These are phyloP conservation scores for Lethocerus indicus DNA, from an alignment of 1,140 invertebrate genomes.

Conservation along the genomic window DNA sequence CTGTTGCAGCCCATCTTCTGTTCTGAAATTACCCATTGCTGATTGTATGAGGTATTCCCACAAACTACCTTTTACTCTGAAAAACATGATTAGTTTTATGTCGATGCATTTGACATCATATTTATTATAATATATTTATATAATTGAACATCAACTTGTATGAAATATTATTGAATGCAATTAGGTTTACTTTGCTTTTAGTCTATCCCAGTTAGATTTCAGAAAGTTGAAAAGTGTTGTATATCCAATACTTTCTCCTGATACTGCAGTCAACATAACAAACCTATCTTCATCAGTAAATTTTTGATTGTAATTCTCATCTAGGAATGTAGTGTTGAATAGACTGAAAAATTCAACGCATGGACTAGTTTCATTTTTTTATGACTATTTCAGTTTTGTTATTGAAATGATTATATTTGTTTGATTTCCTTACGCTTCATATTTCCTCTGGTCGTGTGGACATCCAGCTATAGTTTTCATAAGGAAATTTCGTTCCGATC, in stretches of 20 bases:
- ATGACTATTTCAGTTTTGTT: conserved; percentile 5
- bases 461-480: conserved; percentile 57
- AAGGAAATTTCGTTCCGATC: conserved; percentile 52
- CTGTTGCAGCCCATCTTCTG: conserved; percentile 45
- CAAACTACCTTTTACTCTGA: conserved; percentile 42
- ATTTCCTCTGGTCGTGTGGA: conserved; percentile 44
- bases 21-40: conserved; percentile 49
- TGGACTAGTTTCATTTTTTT: neutral
- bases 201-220: conserved; percentile 38
- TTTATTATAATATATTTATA: conserved; percentile 10
- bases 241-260: conserved; percentile 43
- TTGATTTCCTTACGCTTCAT: conserved; percentile 28
- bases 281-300: conserved; percentile 55
- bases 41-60: conserved; percentile 54
- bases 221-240: conserved; percentile 50
- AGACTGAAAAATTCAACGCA: conserved; percentile 24
- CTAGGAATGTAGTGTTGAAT: conserved; percentile 44
- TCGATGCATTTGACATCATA: neutral
- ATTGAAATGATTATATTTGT: neutral
- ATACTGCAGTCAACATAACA: conserved; percentile 50
- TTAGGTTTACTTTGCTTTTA: conserved; percentile 37
- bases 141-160: neutral
- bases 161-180: neutral
- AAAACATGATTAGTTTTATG: conserved; percentile 11
- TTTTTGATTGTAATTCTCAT: conserved; percentile 34